phyloP scores from a whole-genome alignment of 1,140 invertebrate species.

The Varroa destructor region DNA sequence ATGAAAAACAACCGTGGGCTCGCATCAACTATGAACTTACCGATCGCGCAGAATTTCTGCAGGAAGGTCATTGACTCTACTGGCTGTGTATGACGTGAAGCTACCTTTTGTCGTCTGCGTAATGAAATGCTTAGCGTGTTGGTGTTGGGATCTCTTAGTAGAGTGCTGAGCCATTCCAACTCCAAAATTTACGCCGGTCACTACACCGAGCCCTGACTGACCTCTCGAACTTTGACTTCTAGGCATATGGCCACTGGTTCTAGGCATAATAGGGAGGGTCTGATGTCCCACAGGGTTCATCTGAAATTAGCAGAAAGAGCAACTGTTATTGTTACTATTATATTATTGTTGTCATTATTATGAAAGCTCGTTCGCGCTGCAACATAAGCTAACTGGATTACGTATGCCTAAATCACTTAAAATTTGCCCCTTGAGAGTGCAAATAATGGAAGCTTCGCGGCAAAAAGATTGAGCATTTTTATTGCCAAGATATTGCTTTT shows the following conservation, averaged over 20 bases:
- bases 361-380: too few relatives aligned
- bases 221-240: constrained; percentile 18
- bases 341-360: too few relatives aligned
- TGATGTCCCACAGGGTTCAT: constrained; percentile 25
- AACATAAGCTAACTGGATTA: too few relatives aligned
- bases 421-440: too few relatives aligned
- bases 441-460: too few relatives aligned
- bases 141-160: not conserved
- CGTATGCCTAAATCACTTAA: too few relatives aligned
- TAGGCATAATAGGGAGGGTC: not conserved
- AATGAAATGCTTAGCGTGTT: constrained; percentile 22
- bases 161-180: too few relatives aligned
- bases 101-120: constrained; percentile 14
- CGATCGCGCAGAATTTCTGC: constrained; percentile 4
- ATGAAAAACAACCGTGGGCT: too few relatives aligned
- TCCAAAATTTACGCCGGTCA: too few relatives aligned
- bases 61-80: constrained; percentile 14
- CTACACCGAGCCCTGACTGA: not conserved
- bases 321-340: too few relatives aligned
- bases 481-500: too few relatives aligned
- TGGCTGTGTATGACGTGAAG: constrained; percentile 19
- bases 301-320: not conserved
- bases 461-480: too few relatives aligned
- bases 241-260: not conserved
- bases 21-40: not conserved